Conservation (phyloP, 1,140 invertebrate genomes). For the Samia ricini region DNA sequence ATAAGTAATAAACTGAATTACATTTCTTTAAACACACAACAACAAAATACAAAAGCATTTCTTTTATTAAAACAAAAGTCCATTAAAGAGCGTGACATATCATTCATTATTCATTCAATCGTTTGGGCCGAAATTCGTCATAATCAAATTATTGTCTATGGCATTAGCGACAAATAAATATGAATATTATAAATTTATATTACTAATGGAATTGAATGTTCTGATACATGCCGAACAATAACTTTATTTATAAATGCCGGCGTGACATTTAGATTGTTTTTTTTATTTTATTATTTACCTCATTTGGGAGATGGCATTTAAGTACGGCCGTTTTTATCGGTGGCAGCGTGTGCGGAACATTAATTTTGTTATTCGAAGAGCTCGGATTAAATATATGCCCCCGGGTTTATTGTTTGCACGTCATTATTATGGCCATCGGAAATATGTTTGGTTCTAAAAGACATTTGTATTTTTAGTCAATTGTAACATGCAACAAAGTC, state of each 20-base stretch:
- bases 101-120: slow-evolving; percentile 7
- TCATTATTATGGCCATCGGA: not conserved
- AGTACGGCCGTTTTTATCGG: slow-evolving; percentile 44
- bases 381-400: slow-evolving; percentile 1
- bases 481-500: no score
- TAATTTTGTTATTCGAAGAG: slow-evolving; percentile 45
- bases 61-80: slow-evolving; percentile 14
- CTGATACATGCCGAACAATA: slow-evolving; percentile 10
- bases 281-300: slow-evolving; percentile 67
- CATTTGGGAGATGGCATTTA: slow-evolving; percentile 60
- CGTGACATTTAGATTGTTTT: slow-evolving; percentile 48
- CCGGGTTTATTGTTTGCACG: not conserved
- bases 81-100: not conserved
- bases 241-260: slow-evolving; percentile 44
- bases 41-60: slow-evolving; percentile 3
- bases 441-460: not conserved
- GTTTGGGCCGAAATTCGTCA: slow-evolving; percentile 3
- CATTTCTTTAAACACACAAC: slow-evolving; percentile 9
- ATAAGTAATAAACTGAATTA: slow-evolving; percentile 7
- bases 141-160: slow-evolving; percentile 12
- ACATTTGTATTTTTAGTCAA: not conserved
- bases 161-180: not conserved
- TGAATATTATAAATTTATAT: not conserved
- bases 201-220: slow-evolving; percentile 1
- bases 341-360: slow-evolving; percentile 55